Evolutionary conservation across 2,113 vertebrate species (phyloP), one percentile per base, ranked within the genome.

Genomic region (Laterallus jamaicensis): DNA sequence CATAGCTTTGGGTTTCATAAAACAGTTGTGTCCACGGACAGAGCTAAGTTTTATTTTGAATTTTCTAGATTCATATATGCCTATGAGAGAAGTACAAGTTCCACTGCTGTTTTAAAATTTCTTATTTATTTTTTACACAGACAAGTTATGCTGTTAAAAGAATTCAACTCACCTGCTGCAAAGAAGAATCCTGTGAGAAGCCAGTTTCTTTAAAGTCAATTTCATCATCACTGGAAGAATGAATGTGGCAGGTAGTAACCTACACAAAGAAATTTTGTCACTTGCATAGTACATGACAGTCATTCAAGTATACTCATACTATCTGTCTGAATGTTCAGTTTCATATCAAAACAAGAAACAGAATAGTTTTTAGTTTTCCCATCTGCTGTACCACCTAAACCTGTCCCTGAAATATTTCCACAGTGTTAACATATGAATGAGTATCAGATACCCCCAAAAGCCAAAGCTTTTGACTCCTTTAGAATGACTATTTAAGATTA

Each of bases 161-260:
- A 90, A 47, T 89, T 86, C 70, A 91, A 98, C 99, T 99, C 98
- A 99, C 99, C 98, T 99, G 99, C 98, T 99, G 99, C 95, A 99
- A 98, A 97, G 99, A 99, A 50, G 99, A 99, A 97, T 99, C 99
- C 97, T 99, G 99, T 82, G 99, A 99, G 97, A 99, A 99, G 76
- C 99, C 99, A 52, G 98, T 98, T 97, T 99, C 99, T 98, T 99
- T 99, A 95, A 99, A 99, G 97, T 99, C 99, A 90, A 99, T 99
- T 97, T 99, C 99, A 96, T 99, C 99, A 91, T 99, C 99, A 83
- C 99, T 99, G 92, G 99, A 99, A 92, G 99, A 99, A 97, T 99
- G 99, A 97, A 99, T 99, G 97, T 99, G 99, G 97, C 99, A 99
- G 49, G 99, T 99, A 96, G 99, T 99, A 93, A 99, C 99, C 99